Base-by-base conservation (phyloP, 2,888 invertebrate genomes). In the Doris montereyensis region DNA sequence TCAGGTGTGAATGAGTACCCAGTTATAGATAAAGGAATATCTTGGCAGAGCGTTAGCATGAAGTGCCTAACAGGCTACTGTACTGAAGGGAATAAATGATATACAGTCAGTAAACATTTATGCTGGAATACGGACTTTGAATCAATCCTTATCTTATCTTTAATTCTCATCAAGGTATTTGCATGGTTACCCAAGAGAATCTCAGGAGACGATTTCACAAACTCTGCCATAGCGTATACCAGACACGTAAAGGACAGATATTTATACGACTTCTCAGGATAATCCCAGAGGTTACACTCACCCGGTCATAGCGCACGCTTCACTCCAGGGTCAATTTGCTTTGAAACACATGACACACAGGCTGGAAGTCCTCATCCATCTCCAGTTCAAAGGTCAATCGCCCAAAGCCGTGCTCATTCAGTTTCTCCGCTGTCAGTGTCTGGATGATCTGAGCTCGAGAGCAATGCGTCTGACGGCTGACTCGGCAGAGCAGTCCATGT, bases 341-440 rank as follows among this genome's bases (percentile, higher is more conserved):
- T 84, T 93, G 93, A 91, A 97, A 97, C 76, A 95, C 92, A 85
- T 94, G 92, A 88, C 97, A 97, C 85, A 94, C 93, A 21, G 91
- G 90, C 34, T 86, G 83, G 1, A 93, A 91, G 2, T 94, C 91
- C 87, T 94, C 93, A 83, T 89, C 88, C n/a, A 94, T 93, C 89
- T 95, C 95, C 30, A 97, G 90, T 85, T 94, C 94, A 91, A 98
- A 98, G 0, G 97, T 96, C 92, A 95, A 95, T 82, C 95, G 92
- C 0, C 94, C 94, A 77, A 95, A 94, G 13, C 95, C 95, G 84
- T 95, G 94, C 90, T 97, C 96, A 83, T 94, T 93, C 30, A 98
- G 92, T 91, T 97, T 97, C 91, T 97, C 97, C 0, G 96, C 96
- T 82, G 95, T 95, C 84, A 97, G 93, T 80, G 95, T 94, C 92